A percentile compares a stretch with the other conserved stretches of the same genome.
These are phyloP conservation scores for Chrysina gloriosa DNA, from an alignment of 2,888 invertebrate species.

Conservation along the genomic window DNA sequence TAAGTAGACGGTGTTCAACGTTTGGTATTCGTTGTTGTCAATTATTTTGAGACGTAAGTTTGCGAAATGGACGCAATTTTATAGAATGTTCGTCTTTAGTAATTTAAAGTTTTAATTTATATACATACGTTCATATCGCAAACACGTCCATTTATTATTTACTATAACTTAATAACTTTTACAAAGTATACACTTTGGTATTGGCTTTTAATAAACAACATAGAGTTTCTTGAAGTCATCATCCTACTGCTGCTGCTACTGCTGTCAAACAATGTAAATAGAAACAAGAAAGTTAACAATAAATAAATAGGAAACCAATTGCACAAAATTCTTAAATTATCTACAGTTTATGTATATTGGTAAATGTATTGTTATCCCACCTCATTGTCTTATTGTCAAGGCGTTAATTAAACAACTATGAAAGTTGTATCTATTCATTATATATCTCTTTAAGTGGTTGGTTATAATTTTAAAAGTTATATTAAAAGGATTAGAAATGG, in stretches of 20 bases:
- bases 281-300: too few species aligned
- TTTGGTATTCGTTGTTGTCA: slow-evolving; percentile 24
- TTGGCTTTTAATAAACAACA: slow-evolving; percentile 2
- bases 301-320: too few species aligned
- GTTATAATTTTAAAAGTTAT: too few species aligned
- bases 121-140: slow-evolving; percentile 2
- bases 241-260: not conserved
- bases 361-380: too few species aligned
- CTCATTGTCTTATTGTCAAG: too few species aligned
- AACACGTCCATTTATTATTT: slow-evolving; percentile 7
- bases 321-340: too few species aligned
- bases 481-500: too few species aligned
- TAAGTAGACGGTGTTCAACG: slow-evolving; percentile 45
- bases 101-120: slow-evolving; percentile 36
- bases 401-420: too few species aligned
- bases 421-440: too few species aligned
- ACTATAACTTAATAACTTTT: slow-evolving; percentile 29
- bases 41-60: slow-evolving; percentile 25
- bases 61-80: slow-evolving; percentile 21
- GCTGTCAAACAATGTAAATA: too few species aligned
- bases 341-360: too few species aligned
- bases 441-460: too few species aligned
- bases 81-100: slow-evolving; percentile 26
- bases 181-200: slow-evolving; percentile 25
- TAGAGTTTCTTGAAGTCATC: not conserved